Evolutionary conservation across 2,113 vertebrate genomes (phyloP).

Genomic region (Rhinopithecus roxellana): DNA sequence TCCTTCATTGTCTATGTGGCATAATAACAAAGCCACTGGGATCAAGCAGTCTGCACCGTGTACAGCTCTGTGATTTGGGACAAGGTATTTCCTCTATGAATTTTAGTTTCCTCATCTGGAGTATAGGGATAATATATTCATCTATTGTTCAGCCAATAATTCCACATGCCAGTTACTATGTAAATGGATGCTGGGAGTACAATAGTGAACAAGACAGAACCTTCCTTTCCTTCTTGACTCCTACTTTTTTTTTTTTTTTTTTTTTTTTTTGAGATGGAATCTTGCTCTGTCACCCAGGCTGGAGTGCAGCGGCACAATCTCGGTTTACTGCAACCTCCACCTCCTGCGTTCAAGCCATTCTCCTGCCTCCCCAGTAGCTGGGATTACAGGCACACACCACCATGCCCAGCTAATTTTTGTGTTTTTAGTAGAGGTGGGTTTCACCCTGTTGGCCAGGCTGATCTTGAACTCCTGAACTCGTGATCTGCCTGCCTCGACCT

Average conservation of each 20-base stretch:
- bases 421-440: too few species aligned
- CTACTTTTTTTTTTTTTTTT: too few species aligned
- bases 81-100: not conserved
- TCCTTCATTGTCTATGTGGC: not conserved
- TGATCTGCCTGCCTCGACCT: too few species aligned
- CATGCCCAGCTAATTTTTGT: too few species aligned
- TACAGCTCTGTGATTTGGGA: not conserved
- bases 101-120: not conserved
- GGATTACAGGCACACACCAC: too few species aligned
- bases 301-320: too few species aligned
- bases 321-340: fast-evolving
- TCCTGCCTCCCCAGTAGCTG: too few species aligned
- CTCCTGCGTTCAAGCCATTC: too few species aligned
- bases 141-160: not conserved
- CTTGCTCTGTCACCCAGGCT: too few species aligned
- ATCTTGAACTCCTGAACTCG: too few species aligned
- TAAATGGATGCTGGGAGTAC: not conserved
- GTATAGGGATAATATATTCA: not conserved
- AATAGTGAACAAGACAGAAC: not conserved
- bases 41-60: not conserved
- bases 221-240: not conserved
- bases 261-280: too few species aligned
- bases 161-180: not conserved
- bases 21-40: not conserved
- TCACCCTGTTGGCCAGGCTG: too few species aligned